Evolutionary conservation across 1,140 invertebrate species (phyloP).

Genomic region (Apis laboriosa): DNA sequence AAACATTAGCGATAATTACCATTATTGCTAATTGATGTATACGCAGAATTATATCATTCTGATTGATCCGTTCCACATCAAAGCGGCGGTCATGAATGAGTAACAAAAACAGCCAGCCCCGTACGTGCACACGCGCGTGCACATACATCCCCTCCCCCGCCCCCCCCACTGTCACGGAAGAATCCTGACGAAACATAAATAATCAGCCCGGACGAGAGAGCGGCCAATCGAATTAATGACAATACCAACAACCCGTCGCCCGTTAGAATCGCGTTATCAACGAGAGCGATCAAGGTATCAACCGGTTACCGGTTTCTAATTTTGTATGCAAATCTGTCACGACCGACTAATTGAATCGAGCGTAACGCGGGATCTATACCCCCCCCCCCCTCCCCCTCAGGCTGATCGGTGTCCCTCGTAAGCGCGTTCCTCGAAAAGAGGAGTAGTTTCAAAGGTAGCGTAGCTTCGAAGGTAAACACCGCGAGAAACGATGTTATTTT

Average conservation of each 20-base stretch:
- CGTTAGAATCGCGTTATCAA: constrained; percentile 49
- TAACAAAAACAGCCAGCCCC: constrained; percentile 34
- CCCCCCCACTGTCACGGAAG: constrained; percentile 22
- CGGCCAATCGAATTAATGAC: constrained; percentile 49
- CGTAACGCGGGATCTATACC: constrained; percentile 33
- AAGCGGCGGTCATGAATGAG: constrained; percentile 48
- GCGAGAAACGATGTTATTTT: no score
- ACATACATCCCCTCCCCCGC: background rate
- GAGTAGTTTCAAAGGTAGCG: no score
- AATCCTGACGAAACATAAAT: constrained; percentile 51
- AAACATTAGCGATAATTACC: constrained; percentile 48
- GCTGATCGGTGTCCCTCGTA: constrained; percentile 14
- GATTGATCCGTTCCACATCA: constrained; percentile 48
- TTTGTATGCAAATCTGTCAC: constrained; percentile 52
- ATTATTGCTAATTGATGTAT: constrained; percentile 50
- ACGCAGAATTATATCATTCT: constrained; percentile 47
- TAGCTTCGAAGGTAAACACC: no score
- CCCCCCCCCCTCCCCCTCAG: background rate
- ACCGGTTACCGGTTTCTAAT: constrained; percentile 48
- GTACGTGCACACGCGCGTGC: background rate
- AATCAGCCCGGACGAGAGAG: constrained; percentile 28
- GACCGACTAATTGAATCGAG: constrained; percentile 49
- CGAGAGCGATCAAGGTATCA: constrained; percentile 48
- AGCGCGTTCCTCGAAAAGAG: background rate
- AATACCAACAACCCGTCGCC: constrained; percentile 26